Evolutionary conservation across 2,113 vertebrate species (phyloP).

Genomic region (Chloropsis hardwickii): DNA sequence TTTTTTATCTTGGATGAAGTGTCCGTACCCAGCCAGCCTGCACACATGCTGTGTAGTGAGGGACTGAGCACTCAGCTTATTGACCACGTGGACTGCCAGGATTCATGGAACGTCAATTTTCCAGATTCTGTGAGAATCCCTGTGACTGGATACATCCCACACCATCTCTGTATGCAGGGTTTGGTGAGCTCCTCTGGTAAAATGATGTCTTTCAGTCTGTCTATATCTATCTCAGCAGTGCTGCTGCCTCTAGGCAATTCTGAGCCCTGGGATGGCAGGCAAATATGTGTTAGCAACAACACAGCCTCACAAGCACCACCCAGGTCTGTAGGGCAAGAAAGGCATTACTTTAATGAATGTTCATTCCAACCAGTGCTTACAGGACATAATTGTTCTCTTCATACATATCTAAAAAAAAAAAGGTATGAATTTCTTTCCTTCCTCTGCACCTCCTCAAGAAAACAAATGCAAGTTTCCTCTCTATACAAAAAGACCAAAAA

Average conservation of each 20-base stretch:
- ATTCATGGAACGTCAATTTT: background rate
- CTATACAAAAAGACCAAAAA: background rate
- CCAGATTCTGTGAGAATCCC: background rate
- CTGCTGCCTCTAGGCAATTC: background rate
- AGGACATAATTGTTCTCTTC: background rate
- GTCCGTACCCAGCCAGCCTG: background rate
- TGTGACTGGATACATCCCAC: background rate
- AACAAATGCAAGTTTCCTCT: constrained; percentile 28
- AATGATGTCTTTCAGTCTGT: background rate
- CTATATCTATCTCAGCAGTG: background rate
- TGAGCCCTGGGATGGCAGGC: background rate
- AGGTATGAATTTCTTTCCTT: background rate
- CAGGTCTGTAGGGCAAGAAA: background rate
- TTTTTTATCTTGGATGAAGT: background rate
- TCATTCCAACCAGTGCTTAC: background rate
- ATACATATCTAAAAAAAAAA: background rate
- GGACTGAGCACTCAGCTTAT: background rate
- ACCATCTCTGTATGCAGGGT: background rate
- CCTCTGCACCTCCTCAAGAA: background rate
- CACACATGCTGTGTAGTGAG: background rate
- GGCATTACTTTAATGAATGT: background rate
- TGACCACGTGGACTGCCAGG: background rate
- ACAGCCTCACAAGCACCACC: background rate
- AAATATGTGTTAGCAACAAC: background rate
- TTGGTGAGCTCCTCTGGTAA: background rate